Conservation (phyloP, 1,140 invertebrate genomes). For the Periplaneta americana region DNA sequence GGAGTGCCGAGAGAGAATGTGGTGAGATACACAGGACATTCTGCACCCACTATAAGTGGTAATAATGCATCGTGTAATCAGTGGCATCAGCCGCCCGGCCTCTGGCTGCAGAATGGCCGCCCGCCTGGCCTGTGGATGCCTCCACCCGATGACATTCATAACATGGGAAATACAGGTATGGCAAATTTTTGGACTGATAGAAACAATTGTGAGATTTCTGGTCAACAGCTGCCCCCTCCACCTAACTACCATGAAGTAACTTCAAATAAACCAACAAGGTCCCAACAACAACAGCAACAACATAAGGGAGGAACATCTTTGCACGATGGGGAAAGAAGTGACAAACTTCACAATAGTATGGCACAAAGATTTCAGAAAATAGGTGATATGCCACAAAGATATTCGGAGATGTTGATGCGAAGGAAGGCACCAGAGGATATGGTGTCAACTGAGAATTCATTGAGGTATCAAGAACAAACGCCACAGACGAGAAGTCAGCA, state of each 20-base stretch:
- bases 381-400: background rate
- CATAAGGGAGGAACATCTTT: background rate
- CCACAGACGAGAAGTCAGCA: background rate
- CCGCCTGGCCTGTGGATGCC: conserved; percentile 1
- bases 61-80: background rate
- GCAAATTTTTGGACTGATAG: background rate
- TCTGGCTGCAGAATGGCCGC: conserved; percentile 1
- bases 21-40: background rate
- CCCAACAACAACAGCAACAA: background rate
- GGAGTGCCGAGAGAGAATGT: conserved; percentile 8
- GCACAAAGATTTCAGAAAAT: background rate
- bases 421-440: background rate
- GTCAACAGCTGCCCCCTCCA: background rate
- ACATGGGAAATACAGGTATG: background rate
- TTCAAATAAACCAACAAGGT: background rate
- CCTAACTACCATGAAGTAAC: background rate
- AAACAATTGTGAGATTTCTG: conserved; percentile 1
- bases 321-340: background rate
- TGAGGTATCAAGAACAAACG: background rate
- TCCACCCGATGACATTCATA: background rate
- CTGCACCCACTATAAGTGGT: background rate
- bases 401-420: background rate
- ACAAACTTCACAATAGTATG: background rate
- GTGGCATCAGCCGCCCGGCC: background rate
- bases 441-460: no score